Percentiles rank a stretch among this genome's conserved stretches.
Conservation (phyloP, 2,797 vertebrate species). For the Protosalanx chinensis region DNA sequence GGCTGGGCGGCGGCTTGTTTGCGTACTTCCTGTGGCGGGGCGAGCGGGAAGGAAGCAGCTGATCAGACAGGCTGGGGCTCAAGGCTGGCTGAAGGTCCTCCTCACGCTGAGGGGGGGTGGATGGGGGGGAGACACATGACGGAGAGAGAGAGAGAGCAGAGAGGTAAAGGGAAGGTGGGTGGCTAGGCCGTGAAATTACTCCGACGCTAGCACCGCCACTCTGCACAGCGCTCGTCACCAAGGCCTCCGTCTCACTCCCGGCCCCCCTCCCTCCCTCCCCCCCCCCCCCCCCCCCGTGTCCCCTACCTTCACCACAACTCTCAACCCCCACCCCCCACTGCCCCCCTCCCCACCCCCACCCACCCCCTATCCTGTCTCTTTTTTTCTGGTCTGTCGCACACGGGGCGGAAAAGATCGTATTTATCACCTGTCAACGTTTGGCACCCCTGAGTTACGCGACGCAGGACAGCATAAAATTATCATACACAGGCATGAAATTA, state of each 20-base stretch:
- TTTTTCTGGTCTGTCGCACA: constrained; percentile 81
- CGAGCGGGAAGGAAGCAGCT: constrained; percentile 33
- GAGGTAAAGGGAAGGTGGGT: constrained; percentile 43
- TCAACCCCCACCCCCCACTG: constrained; percentile 33
- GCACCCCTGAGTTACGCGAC: constrained; percentile 98
- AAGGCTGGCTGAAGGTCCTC: constrained; percentile 62
- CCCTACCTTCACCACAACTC: constrained; percentile 60
- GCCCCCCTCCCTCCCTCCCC: neutral
- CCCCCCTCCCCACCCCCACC: constrained; percentile 25
- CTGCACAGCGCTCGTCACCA: constrained; percentile 47
- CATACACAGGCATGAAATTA: constrained; percentile 99
- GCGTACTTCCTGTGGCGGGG: constrained; percentile 58
- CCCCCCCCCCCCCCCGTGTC: no score
- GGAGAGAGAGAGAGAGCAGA: constrained; percentile 32
- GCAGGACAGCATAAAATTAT: constrained; percentile 99
- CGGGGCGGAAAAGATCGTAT: constrained; percentile 95
- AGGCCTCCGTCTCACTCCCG: constrained; percentile 18
- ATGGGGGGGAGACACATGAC: neutral
- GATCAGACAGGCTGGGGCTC: constrained; percentile 62
- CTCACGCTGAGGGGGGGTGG: constrained; percentile 46
- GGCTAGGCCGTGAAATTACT: constrained; percentile 86
- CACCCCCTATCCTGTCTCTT: constrained; percentile 58
- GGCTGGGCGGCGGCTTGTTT: constrained; percentile 50
- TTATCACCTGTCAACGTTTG: constrained; percentile 99
- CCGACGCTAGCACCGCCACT: constrained; percentile 58